Base-by-base conservation (phyloP, 2,797 vertebrate species). In the Mallotus villosus region DNA sequence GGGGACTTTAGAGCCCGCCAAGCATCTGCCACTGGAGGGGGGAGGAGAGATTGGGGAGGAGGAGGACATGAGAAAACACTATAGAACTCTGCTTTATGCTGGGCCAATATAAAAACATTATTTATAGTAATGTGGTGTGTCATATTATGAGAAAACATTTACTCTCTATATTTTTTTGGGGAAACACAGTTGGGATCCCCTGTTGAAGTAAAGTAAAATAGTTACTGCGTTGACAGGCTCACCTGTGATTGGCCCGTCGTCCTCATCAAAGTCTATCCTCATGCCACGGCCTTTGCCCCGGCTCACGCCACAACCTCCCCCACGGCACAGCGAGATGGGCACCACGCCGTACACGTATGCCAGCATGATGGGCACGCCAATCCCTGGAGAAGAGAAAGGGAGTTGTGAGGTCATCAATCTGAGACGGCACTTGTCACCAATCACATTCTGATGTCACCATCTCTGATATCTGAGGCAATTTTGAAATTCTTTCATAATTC, bases 211-310 rank as follows among this genome's bases (percentile, higher is more conserved):
- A 46, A 12, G 41, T 46, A 3, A 46, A 11, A 12, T 12, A 46
- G 41, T 12, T 46, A 46, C 11, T 14, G 41, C 3, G 11, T 46
- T 46, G 51, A 2, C 22, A 24, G 3, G 67, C 80, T 85, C 88
- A 98, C 97, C 97, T 91, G 97, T 99, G 89, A 99, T 98, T 0
- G 97, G 97, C 41, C 97, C 97, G 6, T 98, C 96, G 12, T 99
- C 97, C 80, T 99, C 97, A 21, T 98, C 97, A 70, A 99, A 99
- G 87, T 99, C 97, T 11, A 99, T 99, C 76, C 98, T 94, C 6
- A 99, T 95, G 0, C 97, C 97, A 21, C 96, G 95, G 0, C 97
- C 97, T 0, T 98, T 98, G 75, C 96, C 97, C 12, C 97, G 92
- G 91, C 97, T 99, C 58, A 99, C 97, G 0, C 97, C 97, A 12